Evolutionary conservation across 2,888 invertebrate genomes (phyloP).

Genomic region (Ectobius pallidus): DNA sequence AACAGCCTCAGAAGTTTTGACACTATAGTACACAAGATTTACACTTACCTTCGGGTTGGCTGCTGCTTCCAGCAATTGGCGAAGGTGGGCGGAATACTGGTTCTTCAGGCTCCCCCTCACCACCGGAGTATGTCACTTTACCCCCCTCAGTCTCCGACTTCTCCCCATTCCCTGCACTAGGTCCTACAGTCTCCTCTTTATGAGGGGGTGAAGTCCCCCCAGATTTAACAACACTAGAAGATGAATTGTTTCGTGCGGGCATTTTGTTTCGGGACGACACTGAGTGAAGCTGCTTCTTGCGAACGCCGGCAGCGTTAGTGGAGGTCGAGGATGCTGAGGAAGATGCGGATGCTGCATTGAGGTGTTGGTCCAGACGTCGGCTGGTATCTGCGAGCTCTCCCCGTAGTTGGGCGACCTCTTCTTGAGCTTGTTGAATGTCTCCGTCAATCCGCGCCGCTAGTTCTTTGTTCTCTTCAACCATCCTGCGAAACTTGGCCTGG

Average conservation of each 20-base stretch:
- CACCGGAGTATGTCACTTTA: constrained; percentile 22
- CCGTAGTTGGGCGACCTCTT: constrained; percentile 63
- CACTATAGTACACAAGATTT: too few relatives aligned
- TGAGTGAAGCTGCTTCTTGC: constrained; percentile 20
- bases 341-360: constrained; percentile 36
- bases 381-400: constrained; percentile 62
- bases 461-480: constrained; percentile 82
- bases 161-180: constrained; percentile 2
- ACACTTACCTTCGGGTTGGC: constrained; percentile 47
- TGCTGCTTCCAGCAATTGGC: constrained; percentile 48
- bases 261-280: constrained; percentile 37
- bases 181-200: constrained; percentile 41
- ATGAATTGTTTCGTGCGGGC: constrained; percentile 47
- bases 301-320: background rate
- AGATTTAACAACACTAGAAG: background rate
- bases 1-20: too few relatives aligned
- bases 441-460: constrained; percentile 60
- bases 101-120: constrained; percentile 30
- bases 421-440: constrained; percentile 68
- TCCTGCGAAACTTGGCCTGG: constrained; percentile 82
- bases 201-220: constrained; percentile 9
- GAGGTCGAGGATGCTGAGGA: constrained; percentile 22
- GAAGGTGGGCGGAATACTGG: constrained; percentile 46
- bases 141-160: constrained; percentile 9
- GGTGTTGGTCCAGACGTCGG: constrained; percentile 54